A percentile compares a stretch with the other conserved stretches of the same genome.
Conservation (phyloP, 2,113 vertebrate species). For the Herpailurus yagouaroundi region DNA sequence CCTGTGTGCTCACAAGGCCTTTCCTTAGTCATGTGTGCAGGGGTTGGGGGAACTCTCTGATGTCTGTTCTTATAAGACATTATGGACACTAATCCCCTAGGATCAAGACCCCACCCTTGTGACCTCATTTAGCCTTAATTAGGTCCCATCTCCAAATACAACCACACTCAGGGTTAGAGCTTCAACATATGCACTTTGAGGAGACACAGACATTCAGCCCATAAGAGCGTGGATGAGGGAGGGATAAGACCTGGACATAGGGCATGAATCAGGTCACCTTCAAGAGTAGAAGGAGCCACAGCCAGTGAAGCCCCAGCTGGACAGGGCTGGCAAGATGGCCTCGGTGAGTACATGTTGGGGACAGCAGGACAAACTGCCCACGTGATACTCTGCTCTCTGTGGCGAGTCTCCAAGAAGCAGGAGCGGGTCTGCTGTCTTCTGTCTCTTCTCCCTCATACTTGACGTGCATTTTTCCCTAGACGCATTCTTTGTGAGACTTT, state of each 20-base stretch:
- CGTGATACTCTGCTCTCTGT: not conserved
- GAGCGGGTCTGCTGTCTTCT: not conserved
- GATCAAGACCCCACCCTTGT: not conserved
- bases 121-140: not conserved
- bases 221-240: not conserved
- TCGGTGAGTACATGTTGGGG: not conserved
- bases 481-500: not conserved
- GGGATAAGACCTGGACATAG: not conserved
- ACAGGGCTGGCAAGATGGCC: not conserved
- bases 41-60: not conserved
- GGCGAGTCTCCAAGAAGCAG: not conserved
- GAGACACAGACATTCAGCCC: not conserved
- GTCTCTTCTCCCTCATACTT: not conserved
- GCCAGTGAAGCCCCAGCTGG: not conserved
- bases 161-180: not conserved
- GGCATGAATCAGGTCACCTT: not conserved
- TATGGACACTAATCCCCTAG: not conserved
- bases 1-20: not conserved
- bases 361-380: not conserved
- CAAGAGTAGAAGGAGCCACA: fast-evolving
- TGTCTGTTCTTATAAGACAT: not conserved
- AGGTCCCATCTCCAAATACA: not conserved
- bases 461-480: not conserved
- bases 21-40: not conserved
- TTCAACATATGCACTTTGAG: not conserved